Percentiles rank a stretch among this genome's conserved stretches.
These are phyloP conservation scores for Anhinga anhinga DNA, from an alignment of 2,113 vertebrate species.

Conservation along the genomic window DNA sequence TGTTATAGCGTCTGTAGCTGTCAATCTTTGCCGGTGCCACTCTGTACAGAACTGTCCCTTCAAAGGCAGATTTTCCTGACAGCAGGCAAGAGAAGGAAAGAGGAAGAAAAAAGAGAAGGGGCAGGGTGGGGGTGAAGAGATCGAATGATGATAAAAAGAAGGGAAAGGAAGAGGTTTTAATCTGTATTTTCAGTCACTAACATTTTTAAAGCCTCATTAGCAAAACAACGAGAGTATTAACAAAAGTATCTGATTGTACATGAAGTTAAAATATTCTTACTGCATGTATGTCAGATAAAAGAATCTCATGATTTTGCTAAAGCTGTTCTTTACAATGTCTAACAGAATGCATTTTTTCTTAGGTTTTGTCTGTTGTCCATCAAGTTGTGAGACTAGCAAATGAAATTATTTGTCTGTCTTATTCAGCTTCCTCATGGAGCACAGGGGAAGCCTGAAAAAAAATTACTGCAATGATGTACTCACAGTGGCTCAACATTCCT, in stretches of 20 bases:
- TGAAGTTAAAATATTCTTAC: slow-evolving; percentile 2
- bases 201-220: slow-evolving; percentile 62
- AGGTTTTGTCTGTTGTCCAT: neutral
- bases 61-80: slow-evolving; percentile 84
- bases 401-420: neutral
- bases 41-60: slow-evolving; percentile 83
- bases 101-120: slow-evolving; percentile 63
- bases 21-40: slow-evolving; percentile 79
- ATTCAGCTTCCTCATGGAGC: neutral
- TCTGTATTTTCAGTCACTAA: slow-evolving; percentile 66
- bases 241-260: slow-evolving; percentile 33
- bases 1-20: slow-evolving; percentile 85
- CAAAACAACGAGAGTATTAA: slow-evolving; percentile 64
- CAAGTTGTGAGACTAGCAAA: neutral
- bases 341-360: slow-evolving; percentile 13
- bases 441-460: neutral
- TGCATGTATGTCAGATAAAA: slow-evolving; percentile 27
- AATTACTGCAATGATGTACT: neutral
- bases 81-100: slow-evolving; percentile 77
- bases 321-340: neutral
- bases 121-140: slow-evolving; percentile 49
- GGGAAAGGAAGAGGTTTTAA: slow-evolving; percentile 79
- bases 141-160: slow-evolving; percentile 76
- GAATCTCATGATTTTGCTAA: slow-evolving; percentile 29
- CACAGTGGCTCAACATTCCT: neutral